Base-by-base conservation (phyloP, 2,113 vertebrate species). In the Tauraco erythrolophus region DNA sequence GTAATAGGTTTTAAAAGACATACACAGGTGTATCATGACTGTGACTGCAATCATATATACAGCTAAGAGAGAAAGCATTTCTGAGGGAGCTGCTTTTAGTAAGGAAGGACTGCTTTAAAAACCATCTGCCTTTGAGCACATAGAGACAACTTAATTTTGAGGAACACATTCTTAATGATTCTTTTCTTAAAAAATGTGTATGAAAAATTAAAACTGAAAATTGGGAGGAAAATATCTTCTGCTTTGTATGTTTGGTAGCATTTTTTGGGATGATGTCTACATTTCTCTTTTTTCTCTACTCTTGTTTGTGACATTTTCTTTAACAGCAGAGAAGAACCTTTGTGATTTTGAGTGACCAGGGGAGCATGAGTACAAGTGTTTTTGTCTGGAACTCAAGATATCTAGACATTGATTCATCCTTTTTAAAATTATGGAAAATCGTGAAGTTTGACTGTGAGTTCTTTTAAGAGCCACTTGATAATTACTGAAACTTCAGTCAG, bases 41-140 rank as follows among this genome's bases (percentile, higher is more conserved):
- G 45, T 58, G 41, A n/a, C 41, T 45, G 9, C 35, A 68, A 9
- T 66, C 6, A 25, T 84, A 3, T 33, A n/a, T 48, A 14, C 39
- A 82, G 5, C 3, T 89, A 48, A 74, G 56, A 78, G 16, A 50
- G 4, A 70, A 51, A 50, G 35, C 24, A 75, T 81, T 82, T 89
- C 37, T 60, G 35, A 56, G 27, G 15, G 19, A 56, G 10, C 46
- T 87, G 37, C 33, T 77, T 83, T 53, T 60, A 39, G 10, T 70
- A 66, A 78, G 17, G 31, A 50, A 68, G 16, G 23, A 51, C 45
- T 82, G 7, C 43, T 89, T 87, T 8, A 62, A 65, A 89, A 85
- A 21, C 5, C 6, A 2, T 4, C 2, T 46, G 77, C 27, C 11
- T 50, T 54, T 74, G n/a, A 81, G 56, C 19, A 31, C 1, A 0